These are phyloP conservation scores for Julus scandinavius DNA, from an alignment of 2,888 invertebrate species.

Conservation along the genomic window DNA sequence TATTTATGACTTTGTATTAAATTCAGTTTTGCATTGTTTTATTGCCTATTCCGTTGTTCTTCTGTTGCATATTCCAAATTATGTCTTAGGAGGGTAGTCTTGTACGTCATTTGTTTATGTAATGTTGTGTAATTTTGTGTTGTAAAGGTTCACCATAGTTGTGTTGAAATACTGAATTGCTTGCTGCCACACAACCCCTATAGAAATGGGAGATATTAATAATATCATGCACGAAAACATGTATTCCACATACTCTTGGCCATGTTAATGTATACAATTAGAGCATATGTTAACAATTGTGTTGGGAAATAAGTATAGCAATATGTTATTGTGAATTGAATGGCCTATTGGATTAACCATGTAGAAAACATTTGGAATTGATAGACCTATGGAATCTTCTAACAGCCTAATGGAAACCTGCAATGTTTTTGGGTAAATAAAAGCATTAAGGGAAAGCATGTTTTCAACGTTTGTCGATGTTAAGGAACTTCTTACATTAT, in stretches of 20 bases:
- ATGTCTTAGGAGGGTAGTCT: neutral
- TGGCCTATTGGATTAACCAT: no score
- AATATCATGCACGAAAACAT: no score
- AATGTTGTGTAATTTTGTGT: neutral
- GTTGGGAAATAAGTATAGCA: no score
- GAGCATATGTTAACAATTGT: no score
- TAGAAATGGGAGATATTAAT: no score
- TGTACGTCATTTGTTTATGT: neutral
- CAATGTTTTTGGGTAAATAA: neutral
- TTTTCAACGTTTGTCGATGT: neutral
- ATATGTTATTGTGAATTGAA: no score
- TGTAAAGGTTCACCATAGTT: neutral
- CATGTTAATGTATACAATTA: no score
- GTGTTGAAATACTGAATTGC: neutral
- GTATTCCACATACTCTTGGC: no score
- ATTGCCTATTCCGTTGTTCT: neutral
- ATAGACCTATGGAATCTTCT: neutral
- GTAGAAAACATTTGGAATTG: no score
- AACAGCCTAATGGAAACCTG: neutral
- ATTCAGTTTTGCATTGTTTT: conserved; percentile 10
- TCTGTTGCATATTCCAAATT: neutral
- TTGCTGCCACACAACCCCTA: no score
- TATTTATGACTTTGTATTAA: neutral
- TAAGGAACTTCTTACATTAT: conserved; percentile 9
- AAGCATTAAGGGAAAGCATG: neutral